These are phyloP conservation scores for Argyrosomus regius DNA, from an alignment of 2,797 vertebrate species.

Conservation along the genomic window DNA sequence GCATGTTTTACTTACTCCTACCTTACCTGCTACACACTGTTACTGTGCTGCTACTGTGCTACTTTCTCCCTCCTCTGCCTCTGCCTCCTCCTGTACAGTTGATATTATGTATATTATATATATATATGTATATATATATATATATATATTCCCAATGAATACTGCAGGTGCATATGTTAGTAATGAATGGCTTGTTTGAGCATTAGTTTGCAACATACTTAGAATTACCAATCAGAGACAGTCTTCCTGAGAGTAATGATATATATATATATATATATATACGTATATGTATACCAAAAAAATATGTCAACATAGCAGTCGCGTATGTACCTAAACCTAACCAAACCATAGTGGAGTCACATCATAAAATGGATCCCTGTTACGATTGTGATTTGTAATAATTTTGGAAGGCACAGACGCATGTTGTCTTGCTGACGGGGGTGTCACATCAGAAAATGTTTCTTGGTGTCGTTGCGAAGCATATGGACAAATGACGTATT, in stretches of 20 bases:
- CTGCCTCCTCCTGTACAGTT: not conserved
- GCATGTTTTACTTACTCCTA: conserved; percentile 5
- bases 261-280: no score
- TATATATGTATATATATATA: not conserved
- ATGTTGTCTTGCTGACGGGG: not conserved
- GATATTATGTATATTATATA: not conserved
- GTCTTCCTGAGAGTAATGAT: not conserved
- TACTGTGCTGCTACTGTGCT: conserved; percentile 3
- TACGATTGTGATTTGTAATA: not conserved
- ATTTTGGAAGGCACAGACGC: not conserved
- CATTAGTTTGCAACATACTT: not conserved
- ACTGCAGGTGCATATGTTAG: not conserved
- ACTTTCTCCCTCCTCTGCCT: not conserved
- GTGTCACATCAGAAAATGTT: not conserved
- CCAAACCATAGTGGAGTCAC: no score
- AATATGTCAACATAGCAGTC: no score
- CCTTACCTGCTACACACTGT: not conserved
- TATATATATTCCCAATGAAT: not conserved
- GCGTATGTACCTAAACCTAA: no score
- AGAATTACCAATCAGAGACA: not conserved
- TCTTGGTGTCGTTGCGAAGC: not conserved
- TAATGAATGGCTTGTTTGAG: not conserved
- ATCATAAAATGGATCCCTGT: no score
- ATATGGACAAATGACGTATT: not conserved
- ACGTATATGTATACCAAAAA: no score